These are phyloP conservation scores for Momotus momota DNA, from an alignment of 2,797 vertebrate genomes.

Conservation along the genomic window DNA sequence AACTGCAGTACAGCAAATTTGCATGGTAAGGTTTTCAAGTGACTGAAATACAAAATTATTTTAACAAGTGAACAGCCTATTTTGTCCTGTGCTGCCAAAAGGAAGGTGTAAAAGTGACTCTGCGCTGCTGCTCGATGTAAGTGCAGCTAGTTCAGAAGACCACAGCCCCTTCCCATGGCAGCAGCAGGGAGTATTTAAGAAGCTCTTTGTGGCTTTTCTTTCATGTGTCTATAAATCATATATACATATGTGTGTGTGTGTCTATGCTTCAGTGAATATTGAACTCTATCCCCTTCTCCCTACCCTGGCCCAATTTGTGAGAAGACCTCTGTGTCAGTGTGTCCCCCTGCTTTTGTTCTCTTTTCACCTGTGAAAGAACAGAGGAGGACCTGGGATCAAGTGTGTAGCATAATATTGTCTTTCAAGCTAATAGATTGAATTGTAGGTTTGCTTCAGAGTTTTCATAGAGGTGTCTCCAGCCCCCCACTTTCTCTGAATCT, in stretches of 20 bases:
- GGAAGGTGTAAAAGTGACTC: neutral
- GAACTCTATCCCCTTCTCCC: neutral
- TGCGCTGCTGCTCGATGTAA: neutral
- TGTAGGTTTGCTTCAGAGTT: neutral
- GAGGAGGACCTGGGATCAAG: neutral
- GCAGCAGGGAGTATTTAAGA: neutral
- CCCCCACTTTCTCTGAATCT: neutral
- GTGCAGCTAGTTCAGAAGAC: neutral
- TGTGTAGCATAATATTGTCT: neutral
- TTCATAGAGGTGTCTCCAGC: neutral
- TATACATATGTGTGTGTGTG: too few species aligned
- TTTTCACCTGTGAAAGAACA: neutral
- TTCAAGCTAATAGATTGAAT: neutral
- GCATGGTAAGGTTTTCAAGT: neutral
- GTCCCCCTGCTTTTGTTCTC: neutral
- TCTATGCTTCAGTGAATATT: neutral
- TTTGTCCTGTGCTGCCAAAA: neutral
- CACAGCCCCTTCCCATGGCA: neutral
- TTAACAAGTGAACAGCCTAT: neutral
- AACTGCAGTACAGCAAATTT: neutral
- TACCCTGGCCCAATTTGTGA: neutral
- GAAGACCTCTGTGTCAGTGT: neutral
- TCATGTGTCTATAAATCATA: neutral
- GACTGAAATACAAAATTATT: neutral
- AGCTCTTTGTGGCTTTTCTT: neutral